These are phyloP conservation scores for Xenotilapia leptura DNA, from an alignment of 2,113 vertebrate species.

Conservation along the genomic window DNA sequence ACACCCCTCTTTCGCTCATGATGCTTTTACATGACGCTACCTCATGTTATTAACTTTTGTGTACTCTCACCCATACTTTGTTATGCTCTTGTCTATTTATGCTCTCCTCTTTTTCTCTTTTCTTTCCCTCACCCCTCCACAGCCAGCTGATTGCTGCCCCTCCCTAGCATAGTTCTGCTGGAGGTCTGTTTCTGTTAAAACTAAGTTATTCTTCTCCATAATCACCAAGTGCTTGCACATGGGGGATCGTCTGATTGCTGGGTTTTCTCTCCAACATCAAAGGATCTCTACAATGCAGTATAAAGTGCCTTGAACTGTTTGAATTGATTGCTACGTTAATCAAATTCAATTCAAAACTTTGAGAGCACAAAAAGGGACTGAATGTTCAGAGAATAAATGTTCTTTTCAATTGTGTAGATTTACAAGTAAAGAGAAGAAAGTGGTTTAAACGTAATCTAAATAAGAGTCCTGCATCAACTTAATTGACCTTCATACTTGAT, in stretches of 20 bases:
- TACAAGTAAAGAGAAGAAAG: not conserved
- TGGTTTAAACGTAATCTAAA: not conserved
- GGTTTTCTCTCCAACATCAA: not conserved
- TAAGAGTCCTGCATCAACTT: not conserved
- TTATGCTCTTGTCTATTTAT: not conserved
- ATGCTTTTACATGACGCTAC: not conserved
- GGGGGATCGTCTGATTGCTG: not conserved
- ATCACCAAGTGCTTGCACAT: not conserved
- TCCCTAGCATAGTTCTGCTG: not conserved
- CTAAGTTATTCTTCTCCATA: not conserved
- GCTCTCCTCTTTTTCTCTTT: not conserved
- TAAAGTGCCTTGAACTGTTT: not conserved
- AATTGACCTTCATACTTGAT: not conserved
- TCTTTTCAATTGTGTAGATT: not conserved
- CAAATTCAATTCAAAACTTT: not conserved
- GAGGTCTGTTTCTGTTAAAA: not conserved
- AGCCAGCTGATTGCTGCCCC: not conserved
- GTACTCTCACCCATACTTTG: not conserved
- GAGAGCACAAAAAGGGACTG: not conserved
- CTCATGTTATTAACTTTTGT: not conserved
- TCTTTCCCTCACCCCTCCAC: not conserved
- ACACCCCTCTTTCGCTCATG: not conserved
- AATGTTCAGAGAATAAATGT: not conserved
- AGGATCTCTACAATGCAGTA: not conserved
- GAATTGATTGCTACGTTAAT: not conserved